A percentile compares a stretch with the other conserved stretches of the same genome.
These are phyloP conservation scores for Lissocephala sabroskyi DNA, from an alignment of 2,888 invertebrate species.

Conservation along the genomic window DNA sequence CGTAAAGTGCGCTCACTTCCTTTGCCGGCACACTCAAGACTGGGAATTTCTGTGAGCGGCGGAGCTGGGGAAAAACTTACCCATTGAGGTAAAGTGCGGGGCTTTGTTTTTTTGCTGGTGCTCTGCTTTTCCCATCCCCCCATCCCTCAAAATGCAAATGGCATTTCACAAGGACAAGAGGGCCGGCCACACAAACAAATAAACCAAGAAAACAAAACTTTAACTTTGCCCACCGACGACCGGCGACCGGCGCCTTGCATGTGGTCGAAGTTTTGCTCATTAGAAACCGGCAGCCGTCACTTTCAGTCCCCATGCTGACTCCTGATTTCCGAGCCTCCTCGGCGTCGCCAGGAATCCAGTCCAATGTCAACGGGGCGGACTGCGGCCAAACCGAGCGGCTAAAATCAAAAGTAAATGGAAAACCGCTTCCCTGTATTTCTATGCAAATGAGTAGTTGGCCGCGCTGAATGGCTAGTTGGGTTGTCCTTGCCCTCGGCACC, in stretches of 20 bases:
- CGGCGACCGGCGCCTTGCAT: background rate
- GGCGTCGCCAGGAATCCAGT: too few species aligned
- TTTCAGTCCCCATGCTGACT: too few species aligned
- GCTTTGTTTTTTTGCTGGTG: conserved; percentile 29
- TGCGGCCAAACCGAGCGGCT: background rate
- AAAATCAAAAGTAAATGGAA: conserved; percentile 3
- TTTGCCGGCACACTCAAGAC: too few species aligned
- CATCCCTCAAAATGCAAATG: conserved; percentile 50
- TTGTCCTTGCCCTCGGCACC: background rate
- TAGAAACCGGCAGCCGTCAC: conserved; percentile 17
- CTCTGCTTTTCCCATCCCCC: conserved; percentile 24
- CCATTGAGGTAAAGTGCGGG: conserved; percentile 55
- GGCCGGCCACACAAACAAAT: background rate
- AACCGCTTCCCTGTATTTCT: conserved; percentile 1
- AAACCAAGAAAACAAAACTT: background rate
- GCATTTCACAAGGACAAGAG: conserved; percentile 47
- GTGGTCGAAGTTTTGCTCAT: conserved; percentile 21
- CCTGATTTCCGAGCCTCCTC: too few species aligned
- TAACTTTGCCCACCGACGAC: too few species aligned
- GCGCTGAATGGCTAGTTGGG: conserved; percentile 1
- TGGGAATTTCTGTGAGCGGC: too few species aligned
- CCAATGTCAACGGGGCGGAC: too few species aligned
- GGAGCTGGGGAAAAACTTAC: too few species aligned
- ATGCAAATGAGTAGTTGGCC: background rate
- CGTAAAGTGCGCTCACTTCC: conserved; percentile 37